Evolutionary conservation across 1,140 invertebrate genomes (phyloP).

Genomic region (Drosophila biarmipes): DNA sequence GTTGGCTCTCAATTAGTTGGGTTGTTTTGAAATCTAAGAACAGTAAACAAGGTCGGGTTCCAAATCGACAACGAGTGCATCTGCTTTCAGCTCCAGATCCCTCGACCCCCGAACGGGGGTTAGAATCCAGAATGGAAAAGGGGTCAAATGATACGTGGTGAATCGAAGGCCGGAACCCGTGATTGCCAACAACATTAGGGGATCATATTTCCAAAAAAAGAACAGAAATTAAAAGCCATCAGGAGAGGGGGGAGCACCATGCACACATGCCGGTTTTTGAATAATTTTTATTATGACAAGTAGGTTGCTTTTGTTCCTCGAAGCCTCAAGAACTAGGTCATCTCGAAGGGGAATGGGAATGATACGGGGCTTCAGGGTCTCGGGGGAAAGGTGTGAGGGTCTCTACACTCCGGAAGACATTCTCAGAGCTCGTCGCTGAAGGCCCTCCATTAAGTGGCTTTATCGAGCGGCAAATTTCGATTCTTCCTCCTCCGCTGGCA

Average conservation of each 20-base stretch:
- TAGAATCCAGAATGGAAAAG: conserved; percentile 42
- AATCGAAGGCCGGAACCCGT: conserved; percentile 65
- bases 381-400: conserved; percentile 19
- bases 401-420: conserved; percentile 41
- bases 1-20: conserved; percentile 68
- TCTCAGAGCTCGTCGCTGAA: neutral
- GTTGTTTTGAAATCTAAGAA: conserved; percentile 75
- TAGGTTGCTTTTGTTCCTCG: conserved; percentile 36
- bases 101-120: neutral
- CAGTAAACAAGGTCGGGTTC: conserved; percentile 68
- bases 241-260: conserved; percentile 18
- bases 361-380: neutral
- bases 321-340: conserved; percentile 60
- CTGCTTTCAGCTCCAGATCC: conserved; percentile 27
- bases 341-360: conserved; percentile 18
- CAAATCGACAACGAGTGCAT: conserved; percentile 39
- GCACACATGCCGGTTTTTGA: conserved; percentile 28
- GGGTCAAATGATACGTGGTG: conserved; percentile 74
- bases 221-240: conserved; percentile 2
- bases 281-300: conserved; percentile 51
- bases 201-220: conserved; percentile 61
- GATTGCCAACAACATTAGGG: conserved; percentile 69
- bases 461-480: conserved; percentile 75
- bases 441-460: conserved; percentile 67
- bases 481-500: conserved; percentile 36